Base-by-base conservation (phyloP, 37 sponge, comb jelly and placozoan genomes). In the Amphimedon queenslandica region DNA sequence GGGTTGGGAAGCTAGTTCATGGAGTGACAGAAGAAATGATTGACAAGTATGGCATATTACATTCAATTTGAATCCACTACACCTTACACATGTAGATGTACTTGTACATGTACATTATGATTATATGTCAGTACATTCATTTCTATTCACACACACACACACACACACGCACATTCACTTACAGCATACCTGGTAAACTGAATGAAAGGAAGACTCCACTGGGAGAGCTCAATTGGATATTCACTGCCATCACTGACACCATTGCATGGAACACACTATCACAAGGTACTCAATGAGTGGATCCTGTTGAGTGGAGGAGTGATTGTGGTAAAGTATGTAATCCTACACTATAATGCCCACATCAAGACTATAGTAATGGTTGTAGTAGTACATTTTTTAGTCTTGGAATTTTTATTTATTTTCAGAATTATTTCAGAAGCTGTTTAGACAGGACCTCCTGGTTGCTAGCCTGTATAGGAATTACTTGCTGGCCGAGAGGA, bases 181-280 rank as follows among this genome's bases (percentile, higher is more conserved):
- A 1, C 64, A 94, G 94, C 39, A 70, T 96, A 2, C 96, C 96
- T 38, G 96, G 96, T 43, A 80, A 78, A 51, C 58, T 96, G 55
- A 89, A 76, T 40, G 96, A 96, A 40, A 72, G 96, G 1, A 82
- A 90, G 25, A 87, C 98, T 30, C 89, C 88, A 13, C 71, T 94
- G 37, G 99, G 99, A 47, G 99, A 99, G 72, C 90, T 99, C 20
- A 95, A 99, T 84, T 99, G 99, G 99, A 92, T 99, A 10, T 94
- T 94, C 55, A 95, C 96, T 36, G 99, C 99, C 70, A 90, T 99
- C 43, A 92, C 93, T 16, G 99, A 99, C 82, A 99, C 99, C n/a
- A 93, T 99, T 31, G 99, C 99, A 34, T 99, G 99, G 99, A 92
- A 92, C 58, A 83, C 82, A 1, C 84, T 95, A 0, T 86, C 88